A percentile compares a stretch with the other conserved stretches of the same genome.
phyloP scores from a whole-genome alignment of 2,113 vertebrate species.

The Pandion haliaetus region DNA sequence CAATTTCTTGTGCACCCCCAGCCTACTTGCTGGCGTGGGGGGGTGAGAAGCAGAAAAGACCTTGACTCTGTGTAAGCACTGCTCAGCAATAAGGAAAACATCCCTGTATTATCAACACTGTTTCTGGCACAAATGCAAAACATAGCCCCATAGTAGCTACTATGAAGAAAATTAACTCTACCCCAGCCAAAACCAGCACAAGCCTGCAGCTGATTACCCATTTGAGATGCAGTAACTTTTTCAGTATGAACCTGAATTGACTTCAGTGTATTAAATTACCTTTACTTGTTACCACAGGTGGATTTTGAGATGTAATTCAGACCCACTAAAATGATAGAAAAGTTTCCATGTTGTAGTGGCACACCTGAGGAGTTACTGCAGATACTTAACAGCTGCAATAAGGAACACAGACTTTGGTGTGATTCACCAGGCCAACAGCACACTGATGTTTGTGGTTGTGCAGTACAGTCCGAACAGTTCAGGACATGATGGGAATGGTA shows the following conservation, averaged over 20 bases:
- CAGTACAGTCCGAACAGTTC: background rate
- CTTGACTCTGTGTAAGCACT: background rate
- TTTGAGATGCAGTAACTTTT: background rate
- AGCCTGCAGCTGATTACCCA: background rate
- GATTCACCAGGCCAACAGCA: background rate
- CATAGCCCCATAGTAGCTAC: background rate
- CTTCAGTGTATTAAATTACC: background rate
- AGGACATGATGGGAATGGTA: background rate
- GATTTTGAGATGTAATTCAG: background rate
- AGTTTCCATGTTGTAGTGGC: background rate
- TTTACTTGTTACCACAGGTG: background rate
- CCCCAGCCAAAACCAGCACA: background rate
- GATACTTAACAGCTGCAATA: background rate
- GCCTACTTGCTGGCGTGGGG: fast-evolving
- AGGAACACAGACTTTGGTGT: background rate
- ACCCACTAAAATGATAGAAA: background rate
- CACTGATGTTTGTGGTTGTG: background rate
- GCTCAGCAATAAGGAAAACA: background rate
- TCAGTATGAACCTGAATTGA: background rate
- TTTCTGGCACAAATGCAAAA: background rate
- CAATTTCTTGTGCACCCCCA: background rate
- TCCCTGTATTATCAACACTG: background rate
- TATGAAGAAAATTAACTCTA: background rate
- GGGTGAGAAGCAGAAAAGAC: background rate
- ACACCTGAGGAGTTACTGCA: background rate